Percentiles rank a stretch among this genome's conserved stretches.
phyloP scores from a whole-genome alignment of 2,888 invertebrate genomes.

The Branchinecta sandiegonensis region DNA sequence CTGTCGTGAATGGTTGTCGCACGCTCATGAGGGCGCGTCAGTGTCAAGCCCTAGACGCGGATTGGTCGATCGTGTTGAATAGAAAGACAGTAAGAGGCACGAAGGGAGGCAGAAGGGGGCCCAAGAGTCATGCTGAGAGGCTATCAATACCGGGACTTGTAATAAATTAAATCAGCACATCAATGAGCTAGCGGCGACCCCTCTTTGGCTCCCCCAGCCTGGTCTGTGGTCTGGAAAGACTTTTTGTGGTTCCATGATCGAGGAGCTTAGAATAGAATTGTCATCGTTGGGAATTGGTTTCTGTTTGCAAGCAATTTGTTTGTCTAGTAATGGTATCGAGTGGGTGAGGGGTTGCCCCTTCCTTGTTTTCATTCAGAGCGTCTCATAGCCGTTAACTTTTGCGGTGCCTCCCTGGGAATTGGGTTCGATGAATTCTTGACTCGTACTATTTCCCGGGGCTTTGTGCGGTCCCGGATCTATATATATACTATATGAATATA shows the following conservation, averaged over 20 bases:
- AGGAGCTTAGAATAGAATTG: slow-evolving; percentile 13
- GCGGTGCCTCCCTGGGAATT: too few species aligned
- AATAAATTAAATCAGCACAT: slow-evolving; percentile 16
- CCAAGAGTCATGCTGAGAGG: slow-evolving; percentile 15
- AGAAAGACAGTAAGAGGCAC: slow-evolving; percentile 12
- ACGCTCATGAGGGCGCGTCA: slow-evolving; percentile 8
- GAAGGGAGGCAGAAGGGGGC: slow-evolving; percentile 1
- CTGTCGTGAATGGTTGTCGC: slow-evolving; percentile 4
- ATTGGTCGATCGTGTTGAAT: slow-evolving; percentile 2
- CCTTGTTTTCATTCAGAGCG: neutral
- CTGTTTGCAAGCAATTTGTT: slow-evolving; percentile 16
- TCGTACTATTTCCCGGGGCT: too few species aligned
- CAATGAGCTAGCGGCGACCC: neutral
- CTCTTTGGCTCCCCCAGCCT: slow-evolving; percentile 3
- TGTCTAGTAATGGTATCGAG: slow-evolving; percentile 7
- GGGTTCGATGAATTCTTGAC: too few species aligned
- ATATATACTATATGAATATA: too few species aligned
- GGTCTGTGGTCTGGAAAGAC: slow-evolving; percentile 15
- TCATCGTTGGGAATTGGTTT: slow-evolving; percentile 14
- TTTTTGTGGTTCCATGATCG: slow-evolving; percentile 15
- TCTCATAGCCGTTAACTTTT: too few species aligned
- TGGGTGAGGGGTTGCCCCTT: neutral
- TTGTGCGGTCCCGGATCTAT: too few species aligned
- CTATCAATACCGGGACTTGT: slow-evolving; percentile 6
- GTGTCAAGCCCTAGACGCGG: slow-evolving; percentile 4